A percentile compares a stretch with the other conserved stretches of the same genome.
Evolutionary conservation across 92 coral and sea anemone species (phyloP).

Genomic region (Nematostella vectensis): DNA sequence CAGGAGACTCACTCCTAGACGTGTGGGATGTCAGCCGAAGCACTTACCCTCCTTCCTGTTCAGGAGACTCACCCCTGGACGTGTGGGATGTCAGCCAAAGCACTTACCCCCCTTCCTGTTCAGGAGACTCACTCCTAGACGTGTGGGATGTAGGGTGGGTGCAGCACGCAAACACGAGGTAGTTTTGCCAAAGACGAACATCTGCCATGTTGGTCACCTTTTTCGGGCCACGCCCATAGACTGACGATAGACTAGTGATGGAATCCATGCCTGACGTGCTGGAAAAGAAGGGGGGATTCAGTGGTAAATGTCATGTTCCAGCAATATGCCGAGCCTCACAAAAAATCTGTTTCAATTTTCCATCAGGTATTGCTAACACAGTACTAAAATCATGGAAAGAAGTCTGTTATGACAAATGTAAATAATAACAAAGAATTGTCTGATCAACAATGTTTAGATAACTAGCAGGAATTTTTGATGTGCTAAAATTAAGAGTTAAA

Average conservation of each 20-base stretch:
- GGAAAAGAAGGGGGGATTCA: background rate
- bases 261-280: conserved; percentile 99
- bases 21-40: no score
- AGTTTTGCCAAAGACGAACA: conserved; percentile 78
- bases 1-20: no score
- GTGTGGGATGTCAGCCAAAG: conserved; percentile 37
- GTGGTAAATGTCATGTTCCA: background rate
- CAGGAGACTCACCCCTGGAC: conserved; percentile 54
- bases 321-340: no score
- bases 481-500: no score
- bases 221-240: conserved; percentile 92
- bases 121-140: conserved; percentile 58
- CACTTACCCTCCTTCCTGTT: conserved; percentile 83
- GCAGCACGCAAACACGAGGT: conserved; percentile 88
- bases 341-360: no score
- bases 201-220: conserved; percentile 79
- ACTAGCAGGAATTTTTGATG: no score
- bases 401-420: no score
- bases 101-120: conserved; percentile 86
- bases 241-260: conserved; percentile 86
- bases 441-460: no score
- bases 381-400: no score
- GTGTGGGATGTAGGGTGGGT: conserved; percentile 72
- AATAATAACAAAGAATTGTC: no score
- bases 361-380: no score